These are phyloP conservation scores for Lates calcarifer DNA, from an alignment of 2,113 vertebrate species.

Conservation along the genomic window DNA sequence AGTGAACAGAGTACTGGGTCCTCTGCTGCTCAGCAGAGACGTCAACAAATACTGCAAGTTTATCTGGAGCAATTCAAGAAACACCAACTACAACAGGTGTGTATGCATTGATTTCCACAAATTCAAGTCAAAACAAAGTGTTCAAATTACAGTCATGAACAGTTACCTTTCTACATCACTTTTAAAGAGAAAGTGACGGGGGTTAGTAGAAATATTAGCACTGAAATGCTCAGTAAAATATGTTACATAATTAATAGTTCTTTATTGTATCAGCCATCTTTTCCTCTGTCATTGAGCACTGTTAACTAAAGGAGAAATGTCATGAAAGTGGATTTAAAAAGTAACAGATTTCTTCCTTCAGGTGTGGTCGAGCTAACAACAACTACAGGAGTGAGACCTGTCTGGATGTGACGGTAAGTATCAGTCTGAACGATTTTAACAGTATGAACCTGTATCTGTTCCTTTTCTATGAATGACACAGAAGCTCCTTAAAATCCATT, in stretches of 20 bases:
- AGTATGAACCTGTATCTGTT: background rate
- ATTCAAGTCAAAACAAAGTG: too few species aligned
- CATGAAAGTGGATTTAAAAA: background rate
- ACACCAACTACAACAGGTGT: conserved; percentile 83
- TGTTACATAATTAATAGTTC: too few species aligned
- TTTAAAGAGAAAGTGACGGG: background rate
- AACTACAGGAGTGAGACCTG: conserved; percentile 83
- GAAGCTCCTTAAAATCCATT: background rate
- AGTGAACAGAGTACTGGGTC: conserved; percentile 72
- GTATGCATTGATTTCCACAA: background rate
- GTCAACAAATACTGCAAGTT: conserved; percentile 86
- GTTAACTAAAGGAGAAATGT: background rate
- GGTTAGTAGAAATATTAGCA: background rate
- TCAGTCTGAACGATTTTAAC: background rate
- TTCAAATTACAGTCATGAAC: too few species aligned
- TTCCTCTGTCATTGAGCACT: background rate
- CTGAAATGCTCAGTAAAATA: background rate
- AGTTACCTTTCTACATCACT: background rate
- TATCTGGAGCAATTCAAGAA: conserved; percentile 81
- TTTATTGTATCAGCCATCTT: background rate
- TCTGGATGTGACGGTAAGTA: conserved; percentile 79
- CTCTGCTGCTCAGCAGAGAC: conserved; percentile 83
- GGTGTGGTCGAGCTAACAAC: conserved; percentile 81
- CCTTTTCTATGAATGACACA: background rate
- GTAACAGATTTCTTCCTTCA: conserved; percentile 33